These are phyloP conservation scores for Apogon hyalosoma DNA, from an alignment of 2,797 vertebrate genomes.

Conservation along the genomic window DNA sequence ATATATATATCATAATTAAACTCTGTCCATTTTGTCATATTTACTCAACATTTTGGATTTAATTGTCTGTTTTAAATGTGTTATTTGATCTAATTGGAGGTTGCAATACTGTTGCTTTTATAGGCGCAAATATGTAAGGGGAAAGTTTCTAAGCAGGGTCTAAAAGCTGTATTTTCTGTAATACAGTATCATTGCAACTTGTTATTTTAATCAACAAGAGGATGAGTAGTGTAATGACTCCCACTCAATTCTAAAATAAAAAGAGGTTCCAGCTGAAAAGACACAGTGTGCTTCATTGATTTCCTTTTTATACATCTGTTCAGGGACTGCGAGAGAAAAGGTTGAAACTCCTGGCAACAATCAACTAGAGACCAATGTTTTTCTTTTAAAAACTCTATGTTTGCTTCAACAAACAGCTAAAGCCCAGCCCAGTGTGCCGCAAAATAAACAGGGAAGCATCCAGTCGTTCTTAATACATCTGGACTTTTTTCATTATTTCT, in stretches of 20 bases:
- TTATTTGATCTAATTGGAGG: no score
- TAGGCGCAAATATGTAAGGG: constrained; percentile 1
- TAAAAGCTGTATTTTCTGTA: constrained; percentile 2
- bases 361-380: constrained; percentile 63
- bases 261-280: constrained; percentile 15
- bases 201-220: constrained; percentile 20
- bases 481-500: background rate
- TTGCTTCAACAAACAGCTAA: no score
- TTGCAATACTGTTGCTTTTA: constrained; percentile 12
- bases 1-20: no score
- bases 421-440: no score
- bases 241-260: background rate
- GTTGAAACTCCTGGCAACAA: no score
- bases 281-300: constrained; percentile 44
- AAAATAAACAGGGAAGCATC: constrained; percentile 28
- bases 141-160: constrained; percentile 13
- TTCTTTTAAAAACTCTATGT: constrained; percentile 25
- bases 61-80: no score
- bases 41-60: no score
- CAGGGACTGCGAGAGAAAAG: constrained; percentile 48
- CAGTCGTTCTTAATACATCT: constrained; percentile 10
- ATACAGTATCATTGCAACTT: background rate
- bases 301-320: constrained; percentile 31
- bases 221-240: background rate
- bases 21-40: no score